These are phyloP conservation scores for Sipha flava DNA, from an alignment of 1,140 invertebrate species.

Conservation along the genomic window DNA sequence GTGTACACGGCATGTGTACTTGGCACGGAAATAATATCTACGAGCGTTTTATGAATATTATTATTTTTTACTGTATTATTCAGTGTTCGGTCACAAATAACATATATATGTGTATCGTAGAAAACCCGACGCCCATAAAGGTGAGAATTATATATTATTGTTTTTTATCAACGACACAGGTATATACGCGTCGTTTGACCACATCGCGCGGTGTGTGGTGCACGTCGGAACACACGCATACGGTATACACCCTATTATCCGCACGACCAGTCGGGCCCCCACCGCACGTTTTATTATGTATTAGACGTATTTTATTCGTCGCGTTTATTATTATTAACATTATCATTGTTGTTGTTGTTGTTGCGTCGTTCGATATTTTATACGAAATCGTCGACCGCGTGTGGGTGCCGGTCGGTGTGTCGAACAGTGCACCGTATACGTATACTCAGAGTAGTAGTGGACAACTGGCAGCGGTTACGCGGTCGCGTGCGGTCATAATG, in stretches of 20 bases:
- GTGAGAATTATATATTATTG: slow-evolving; percentile 10
- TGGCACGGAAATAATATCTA: not conserved
- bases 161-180: not conserved
- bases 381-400: not conserved
- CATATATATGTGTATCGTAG: no score
- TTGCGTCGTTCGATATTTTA: no score
- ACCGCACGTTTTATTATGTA: not conserved
- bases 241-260: not conserved
- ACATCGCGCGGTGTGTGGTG: not conserved
- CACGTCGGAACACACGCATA: not conserved
- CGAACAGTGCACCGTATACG: no score
- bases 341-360: no score
- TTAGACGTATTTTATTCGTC: not conserved
- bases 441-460: no score
- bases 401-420: not conserved
- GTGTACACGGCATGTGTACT: not conserved
- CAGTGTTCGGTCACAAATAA: not conserved
- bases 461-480: no score
- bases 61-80: no score
- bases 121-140: not conserved
- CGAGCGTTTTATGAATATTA: not conserved
- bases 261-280: not conserved
- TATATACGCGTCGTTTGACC: not conserved
- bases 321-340: not conserved
- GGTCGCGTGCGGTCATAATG: not conserved